Percentiles rank a stretch among this genome's conserved stretches.
These are phyloP conservation scores for Ceratina australensis DNA, from an alignment of 1,140 invertebrate species.

Conservation along the genomic window DNA sequence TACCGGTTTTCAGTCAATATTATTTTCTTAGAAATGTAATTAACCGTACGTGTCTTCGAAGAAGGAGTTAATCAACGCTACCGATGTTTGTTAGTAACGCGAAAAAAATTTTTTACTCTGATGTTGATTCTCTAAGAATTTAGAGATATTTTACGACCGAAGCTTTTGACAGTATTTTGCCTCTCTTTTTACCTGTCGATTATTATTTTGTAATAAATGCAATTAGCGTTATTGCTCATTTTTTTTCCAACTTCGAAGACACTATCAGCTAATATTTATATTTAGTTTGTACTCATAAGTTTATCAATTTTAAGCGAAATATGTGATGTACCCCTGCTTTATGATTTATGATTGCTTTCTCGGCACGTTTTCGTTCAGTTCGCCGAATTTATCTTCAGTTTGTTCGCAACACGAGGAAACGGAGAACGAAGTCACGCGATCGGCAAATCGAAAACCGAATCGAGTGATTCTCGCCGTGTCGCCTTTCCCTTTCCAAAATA, in stretches of 20 bases:
- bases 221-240: neutral
- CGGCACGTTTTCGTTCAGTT: conserved; percentile 51
- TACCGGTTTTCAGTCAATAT: neutral
- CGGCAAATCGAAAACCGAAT: neutral
- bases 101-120: neutral
- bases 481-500: neutral
- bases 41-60: conserved; percentile 8
- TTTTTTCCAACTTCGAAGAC: conserved; percentile 15
- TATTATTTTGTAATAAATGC: neutral
- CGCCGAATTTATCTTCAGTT: conserved; percentile 54
- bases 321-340: conserved; percentile 61
- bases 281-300: conserved; percentile 38
- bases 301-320: conserved; percentile 46
- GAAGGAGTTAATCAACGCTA: neutral
- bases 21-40: neutral
- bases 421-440: conserved; percentile 45
- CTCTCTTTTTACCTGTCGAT: neutral
- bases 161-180: neutral
- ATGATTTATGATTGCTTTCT: conserved; percentile 67
- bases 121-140: too few species aligned
- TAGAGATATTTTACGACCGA: too few species aligned
- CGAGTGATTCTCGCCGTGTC: conserved; percentile 25
- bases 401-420: conserved; percentile 19
- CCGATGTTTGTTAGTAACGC: neutral
- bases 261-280: conserved; percentile 2